Percentiles rank a stretch among this genome's conserved stretches.
Conservation (phyloP, 2,888 invertebrate species). For the Lasioglossum marginatum region DNA sequence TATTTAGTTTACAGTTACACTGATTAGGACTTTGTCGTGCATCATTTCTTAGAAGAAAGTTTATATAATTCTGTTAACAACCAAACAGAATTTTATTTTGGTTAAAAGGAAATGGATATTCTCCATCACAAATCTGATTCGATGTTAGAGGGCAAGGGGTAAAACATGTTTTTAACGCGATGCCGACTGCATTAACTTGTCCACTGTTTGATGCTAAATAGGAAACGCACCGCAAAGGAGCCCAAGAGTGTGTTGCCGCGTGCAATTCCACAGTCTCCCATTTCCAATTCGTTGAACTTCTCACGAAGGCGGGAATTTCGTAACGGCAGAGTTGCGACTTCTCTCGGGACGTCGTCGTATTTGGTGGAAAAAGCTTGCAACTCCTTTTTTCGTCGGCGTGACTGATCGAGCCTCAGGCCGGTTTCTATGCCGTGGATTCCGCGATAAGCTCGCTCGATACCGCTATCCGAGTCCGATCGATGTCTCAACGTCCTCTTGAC, state of each 20-base stretch:
- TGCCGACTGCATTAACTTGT: background rate
- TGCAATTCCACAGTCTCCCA: slow-evolving; percentile 6
- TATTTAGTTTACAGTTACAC: too few relatives aligned
- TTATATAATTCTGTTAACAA: too few relatives aligned
- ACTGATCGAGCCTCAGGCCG: slow-evolving; percentile 27
- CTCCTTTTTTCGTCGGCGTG: slow-evolving; percentile 16
- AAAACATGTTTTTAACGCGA: background rate
- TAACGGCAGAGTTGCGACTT: slow-evolving; percentile 38
- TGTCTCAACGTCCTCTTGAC: slow-evolving; percentile 54
- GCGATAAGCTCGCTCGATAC: slow-evolving; percentile 44
- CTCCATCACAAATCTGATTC: too few relatives aligned
- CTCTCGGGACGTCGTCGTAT: slow-evolving; percentile 14
- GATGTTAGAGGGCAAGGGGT: background rate
- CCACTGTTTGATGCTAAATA: background rate
- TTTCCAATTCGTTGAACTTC: slow-evolving; percentile 47
- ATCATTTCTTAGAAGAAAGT: too few relatives aligned
- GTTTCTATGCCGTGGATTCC: slow-evolving; percentile 41
- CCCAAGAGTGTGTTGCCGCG: background rate
- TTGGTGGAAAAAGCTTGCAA: background rate
- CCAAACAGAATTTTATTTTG: too few relatives aligned
- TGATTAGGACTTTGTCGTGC: too few relatives aligned
- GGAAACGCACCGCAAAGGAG: background rate
- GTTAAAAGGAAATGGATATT: too few relatives aligned
- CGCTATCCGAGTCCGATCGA: slow-evolving; percentile 47
- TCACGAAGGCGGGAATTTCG: slow-evolving; percentile 38